These are phyloP conservation scores for Perca schrenkii DNA, from an alignment of 2,113 vertebrate genomes.

Conservation along the genomic window DNA sequence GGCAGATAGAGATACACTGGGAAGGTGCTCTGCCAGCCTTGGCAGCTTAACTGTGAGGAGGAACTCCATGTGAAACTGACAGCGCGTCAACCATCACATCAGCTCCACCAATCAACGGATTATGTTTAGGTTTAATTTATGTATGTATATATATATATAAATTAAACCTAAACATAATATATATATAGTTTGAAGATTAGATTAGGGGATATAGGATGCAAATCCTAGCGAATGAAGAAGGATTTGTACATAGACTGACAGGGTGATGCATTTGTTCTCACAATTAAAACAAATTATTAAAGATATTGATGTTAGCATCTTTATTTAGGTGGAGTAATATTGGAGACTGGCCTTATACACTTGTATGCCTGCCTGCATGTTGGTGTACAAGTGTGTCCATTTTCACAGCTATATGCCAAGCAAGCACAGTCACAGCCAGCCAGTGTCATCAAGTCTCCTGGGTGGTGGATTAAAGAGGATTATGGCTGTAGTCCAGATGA, in stretches of 20 bases:
- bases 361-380: not conserved
- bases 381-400: not conserved
- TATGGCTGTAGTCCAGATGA: slow-evolving; percentile 75
- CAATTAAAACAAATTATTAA: not conserved
- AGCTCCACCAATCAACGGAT: not conserved
- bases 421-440: not conserved
- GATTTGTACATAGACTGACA: not conserved
- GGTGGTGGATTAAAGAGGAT: slow-evolving; percentile 74
- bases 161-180: no score
- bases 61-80: slow-evolving; percentile 66
- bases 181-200: slow-evolving; percentile 1
- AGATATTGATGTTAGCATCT: not conserved
- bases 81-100: slow-evolving; percentile 53
- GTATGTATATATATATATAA: not conserved
- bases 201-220: not conserved
- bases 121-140: not conserved
- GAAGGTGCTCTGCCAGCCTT: slow-evolving; percentile 49
- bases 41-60: slow-evolving; percentile 56
- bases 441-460: slow-evolving; percentile 15
- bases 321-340: not conserved
- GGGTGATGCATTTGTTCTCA: not conserved
- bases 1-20: slow-evolving; percentile 50
- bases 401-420: not conserved
- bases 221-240: not conserved
- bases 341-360: not conserved